Base-by-base conservation (phyloP, 2,797 vertebrate species). In the Acipenser ruthenus region DNA sequence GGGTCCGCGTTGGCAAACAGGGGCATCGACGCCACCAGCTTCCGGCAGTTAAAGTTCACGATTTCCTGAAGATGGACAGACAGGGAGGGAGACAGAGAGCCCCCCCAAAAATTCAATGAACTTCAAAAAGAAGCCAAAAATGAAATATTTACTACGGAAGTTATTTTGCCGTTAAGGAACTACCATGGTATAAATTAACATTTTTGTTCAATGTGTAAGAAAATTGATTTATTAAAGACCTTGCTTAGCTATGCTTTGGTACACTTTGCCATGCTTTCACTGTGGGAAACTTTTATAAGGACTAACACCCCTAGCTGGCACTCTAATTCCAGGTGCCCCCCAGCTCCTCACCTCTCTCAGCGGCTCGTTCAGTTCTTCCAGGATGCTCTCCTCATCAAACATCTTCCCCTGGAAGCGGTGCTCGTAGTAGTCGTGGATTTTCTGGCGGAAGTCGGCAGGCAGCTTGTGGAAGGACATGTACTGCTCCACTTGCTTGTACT, bases 381-480 rank as follows among this genome's bases (percentile, higher is more conserved):
- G 84, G 79, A 99, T 99, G 75, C 92, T 96, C 83, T 95, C 94
- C 75, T 97, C 96, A 0, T 99, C 94, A 0, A 99, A 99, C 92
- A 99, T 99, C 87, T 99, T 99, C 73, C 96, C 96, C 78, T 99
- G 95, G 88, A 97, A 99, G 58, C 95, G 90, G 47, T 96, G 93
- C 75, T 96, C 95, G 0, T 96, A 96, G 77, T 96, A 97, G 76
- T 97, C 95, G 0, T 96, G 94, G 74, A 99, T 95, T 79, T 91
- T 93, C 82, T 97, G 96, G 6, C 96, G 90, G 67, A 97, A 91
- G 64, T 98, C 95, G 0, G 93, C 90, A 0, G 95, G 95, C 69
- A 98, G 86, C 79, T 98, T 98, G 77, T 99, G 96, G 82, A 97
- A 99, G 10, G 96, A 98, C 96, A 99, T 98, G 83, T 98, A 98